Evolutionary conservation across 2,113 vertebrate genomes (phyloP).

Genomic region (Colius striatus): DNA sequence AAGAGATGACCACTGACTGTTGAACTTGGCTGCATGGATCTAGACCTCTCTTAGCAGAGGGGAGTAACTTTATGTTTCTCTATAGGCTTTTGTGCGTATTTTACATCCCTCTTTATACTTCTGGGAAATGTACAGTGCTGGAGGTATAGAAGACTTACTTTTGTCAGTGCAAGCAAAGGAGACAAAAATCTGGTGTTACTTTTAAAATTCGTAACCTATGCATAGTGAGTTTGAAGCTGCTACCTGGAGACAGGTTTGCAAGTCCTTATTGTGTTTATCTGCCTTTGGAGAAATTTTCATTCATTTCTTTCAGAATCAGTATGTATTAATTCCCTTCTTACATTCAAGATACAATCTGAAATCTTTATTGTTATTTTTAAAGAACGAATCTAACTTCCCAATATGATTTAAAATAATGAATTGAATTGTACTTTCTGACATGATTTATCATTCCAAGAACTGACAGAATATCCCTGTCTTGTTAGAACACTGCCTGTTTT

Average conservation of each 20-base stretch:
- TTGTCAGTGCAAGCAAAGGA: not conserved
- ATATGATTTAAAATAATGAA: constrained; percentile 33
- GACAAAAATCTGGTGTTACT: not conserved
- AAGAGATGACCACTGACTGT: not conserved
- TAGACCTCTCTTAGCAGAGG: not conserved
- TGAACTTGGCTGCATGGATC: not conserved
- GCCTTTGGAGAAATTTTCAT: not conserved
- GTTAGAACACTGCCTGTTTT: not conserved
- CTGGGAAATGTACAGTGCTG: not conserved
- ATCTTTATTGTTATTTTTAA: constrained; percentile 25
- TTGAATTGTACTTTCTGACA: constrained; percentile 18
- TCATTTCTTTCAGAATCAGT: constrained; percentile 6
- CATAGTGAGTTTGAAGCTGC: not conserved
- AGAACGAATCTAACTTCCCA: constrained; percentile 30
- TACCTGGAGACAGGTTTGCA: not conserved
- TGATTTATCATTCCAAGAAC: constrained; percentile 4
- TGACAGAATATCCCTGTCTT: not conserved
- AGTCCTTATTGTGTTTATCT: not conserved
- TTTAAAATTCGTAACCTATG: not conserved
- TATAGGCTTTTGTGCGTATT: not conserved
- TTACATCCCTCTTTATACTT: not conserved
- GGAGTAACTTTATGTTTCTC: not conserved
- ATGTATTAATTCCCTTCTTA: constrained; percentile 8
- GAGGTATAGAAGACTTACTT: not conserved
- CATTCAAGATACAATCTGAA: not conserved